phyloP scores from a whole-genome alignment of 2,888 invertebrate species.

The Pristionchus fissidentatus region DNA sequence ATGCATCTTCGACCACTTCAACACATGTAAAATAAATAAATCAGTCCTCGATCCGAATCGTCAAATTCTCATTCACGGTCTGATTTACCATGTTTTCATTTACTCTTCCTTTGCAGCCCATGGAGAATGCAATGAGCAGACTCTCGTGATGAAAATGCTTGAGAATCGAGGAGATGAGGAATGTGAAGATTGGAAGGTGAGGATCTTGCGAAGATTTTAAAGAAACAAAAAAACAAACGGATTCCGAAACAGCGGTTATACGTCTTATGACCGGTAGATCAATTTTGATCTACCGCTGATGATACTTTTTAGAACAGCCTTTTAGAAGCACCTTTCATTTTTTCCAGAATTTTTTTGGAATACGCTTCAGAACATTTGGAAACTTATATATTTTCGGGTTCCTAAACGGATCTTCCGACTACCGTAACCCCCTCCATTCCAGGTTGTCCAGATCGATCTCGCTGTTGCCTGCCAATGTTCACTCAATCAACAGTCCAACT shows the following conservation, averaged over 20 bases:
- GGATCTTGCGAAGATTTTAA: background rate
- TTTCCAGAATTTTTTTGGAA: too few species aligned
- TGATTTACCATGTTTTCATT: too few species aligned
- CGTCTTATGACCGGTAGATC: too few species aligned
- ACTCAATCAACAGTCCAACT: background rate
- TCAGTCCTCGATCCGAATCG: too few species aligned
- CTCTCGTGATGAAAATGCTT: conserved; percentile 7
- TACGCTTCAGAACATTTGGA: too few species aligned
- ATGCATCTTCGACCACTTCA: conserved; percentile 40
- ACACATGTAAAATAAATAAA: background rate
- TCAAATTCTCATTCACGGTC: too few species aligned
- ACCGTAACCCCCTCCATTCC: background rate
- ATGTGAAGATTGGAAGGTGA: conserved; percentile 42
- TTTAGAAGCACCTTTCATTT: too few species aligned
- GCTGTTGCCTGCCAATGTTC: conserved; percentile 41
- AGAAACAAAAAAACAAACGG: too few species aligned
- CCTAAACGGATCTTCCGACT: background rate
- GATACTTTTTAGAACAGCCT: too few species aligned
- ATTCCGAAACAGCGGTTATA: too few species aligned
- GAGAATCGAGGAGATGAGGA: conserved; percentile 31
- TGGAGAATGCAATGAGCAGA: conserved; percentile 18
- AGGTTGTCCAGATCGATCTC: conserved; percentile 13
- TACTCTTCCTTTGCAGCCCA: conserved; percentile 4
- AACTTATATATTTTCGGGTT: too few species aligned
- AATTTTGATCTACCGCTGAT: too few species aligned